A percentile compares a stretch with the other conserved stretches of the same genome.
These are phyloP conservation scores for Gonocerus acuteangulatus DNA, from an alignment of 2,888 invertebrate genomes.

Conservation along the genomic window DNA sequence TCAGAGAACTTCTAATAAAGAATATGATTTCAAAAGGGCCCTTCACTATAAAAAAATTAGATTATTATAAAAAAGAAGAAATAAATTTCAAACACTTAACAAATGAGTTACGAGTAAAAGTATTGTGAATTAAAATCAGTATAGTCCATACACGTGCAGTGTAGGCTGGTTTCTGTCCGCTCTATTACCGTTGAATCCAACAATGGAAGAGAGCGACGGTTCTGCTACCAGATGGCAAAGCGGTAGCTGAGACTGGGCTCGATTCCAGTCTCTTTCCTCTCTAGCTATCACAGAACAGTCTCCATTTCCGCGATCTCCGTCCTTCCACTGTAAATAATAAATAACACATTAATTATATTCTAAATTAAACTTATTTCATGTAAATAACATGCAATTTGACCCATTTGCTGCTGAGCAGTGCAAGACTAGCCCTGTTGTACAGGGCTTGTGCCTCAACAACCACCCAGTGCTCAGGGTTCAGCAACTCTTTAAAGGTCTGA, in stretches of 20 bases:
- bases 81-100: no score
- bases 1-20: no score
- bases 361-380: not conserved
- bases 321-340: conserved; percentile 46
- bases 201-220: not conserved
- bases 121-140: not conserved
- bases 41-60: no score
- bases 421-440: no score
- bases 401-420: no score
- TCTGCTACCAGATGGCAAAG: conserved; percentile 35
- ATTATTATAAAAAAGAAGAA: no score
- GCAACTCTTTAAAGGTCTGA: no score
- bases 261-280: conserved; percentile 24
- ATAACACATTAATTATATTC: not conserved
- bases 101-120: no score
- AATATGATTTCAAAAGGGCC: no score
- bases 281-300: conserved; percentile 71
- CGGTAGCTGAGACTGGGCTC: conserved; percentile 33
- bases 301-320: conserved; percentile 83
- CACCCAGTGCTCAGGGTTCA: no score
- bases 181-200: not conserved
- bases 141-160: not conserved
- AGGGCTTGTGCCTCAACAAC: no score
- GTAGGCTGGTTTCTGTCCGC: not conserved
- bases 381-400: not conserved